A percentile compares a stretch with the other conserved stretches of the same genome.
Conservation (phyloP, 2,113 vertebrate species). For the Lanius collurio region DNA sequence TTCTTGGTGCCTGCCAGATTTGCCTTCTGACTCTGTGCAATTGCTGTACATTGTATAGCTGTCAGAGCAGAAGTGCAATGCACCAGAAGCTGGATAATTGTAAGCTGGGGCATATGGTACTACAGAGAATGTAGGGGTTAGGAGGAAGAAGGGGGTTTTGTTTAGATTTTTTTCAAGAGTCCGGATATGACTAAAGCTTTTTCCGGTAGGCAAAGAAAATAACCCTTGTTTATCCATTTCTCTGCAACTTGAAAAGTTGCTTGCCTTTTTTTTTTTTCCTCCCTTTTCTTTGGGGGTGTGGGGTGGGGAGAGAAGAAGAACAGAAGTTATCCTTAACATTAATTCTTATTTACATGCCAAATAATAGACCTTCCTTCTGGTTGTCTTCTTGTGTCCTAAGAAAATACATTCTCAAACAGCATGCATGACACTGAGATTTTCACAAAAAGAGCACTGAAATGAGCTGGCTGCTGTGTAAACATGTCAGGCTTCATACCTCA, state of each 20-base stretch:
- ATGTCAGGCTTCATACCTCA: not conserved
- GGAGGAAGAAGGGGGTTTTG: constrained; percentile 35
- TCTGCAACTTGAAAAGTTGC: not conserved
- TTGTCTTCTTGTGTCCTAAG: not conserved
- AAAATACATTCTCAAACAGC: not conserved
- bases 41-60: not conserved
- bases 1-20: not conserved
- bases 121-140: not conserved
- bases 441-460: not conserved
- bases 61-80: constrained; percentile 14
- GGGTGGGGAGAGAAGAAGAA: not conserved
- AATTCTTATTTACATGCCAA: not conserved
- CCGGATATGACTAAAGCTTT: constrained; percentile 23
- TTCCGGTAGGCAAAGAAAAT: constrained; percentile 29
- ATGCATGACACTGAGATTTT: not conserved
- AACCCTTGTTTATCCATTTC: not conserved
- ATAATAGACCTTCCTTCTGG: not conserved
- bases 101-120: constrained; percentile 13
- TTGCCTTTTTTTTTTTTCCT: accelerated
- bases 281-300: accelerated
- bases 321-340: not conserved
- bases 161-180: constrained; percentile 29
- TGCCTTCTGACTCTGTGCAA: not conserved
- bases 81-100: constrained; percentile 6
- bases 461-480: not conserved